phyloP scores from a whole-genome alignment of 1,140 invertebrate species.

The Drosophila murphyi region DNA sequence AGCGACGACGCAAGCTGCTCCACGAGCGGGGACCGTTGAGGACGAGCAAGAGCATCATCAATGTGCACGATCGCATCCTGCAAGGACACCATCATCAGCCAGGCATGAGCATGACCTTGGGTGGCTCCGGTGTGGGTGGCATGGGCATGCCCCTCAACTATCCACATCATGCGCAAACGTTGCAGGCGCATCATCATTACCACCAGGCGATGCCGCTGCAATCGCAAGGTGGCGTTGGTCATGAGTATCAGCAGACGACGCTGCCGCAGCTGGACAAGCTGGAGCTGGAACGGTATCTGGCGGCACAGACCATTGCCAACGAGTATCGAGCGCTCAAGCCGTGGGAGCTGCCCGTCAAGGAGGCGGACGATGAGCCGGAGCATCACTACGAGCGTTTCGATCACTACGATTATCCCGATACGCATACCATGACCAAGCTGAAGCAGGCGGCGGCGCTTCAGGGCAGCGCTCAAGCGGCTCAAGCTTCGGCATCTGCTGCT shows the following conservation, averaged over 20 bases:
- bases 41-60: slow-evolving; percentile 80
- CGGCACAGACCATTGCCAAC: slow-evolving; percentile 80
- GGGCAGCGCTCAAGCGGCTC: slow-evolving; percentile 25
- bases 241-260: slow-evolving; percentile 77
- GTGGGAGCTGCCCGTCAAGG: slow-evolving; percentile 82
- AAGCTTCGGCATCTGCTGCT: slow-evolving; percentile 5
- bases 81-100: slow-evolving; percentile 70
- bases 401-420: slow-evolving; percentile 83
- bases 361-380: slow-evolving; percentile 80
- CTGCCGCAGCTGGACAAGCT: slow-evolving; percentile 81
- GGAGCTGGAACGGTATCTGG: slow-evolving; percentile 82
- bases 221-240: slow-evolving; percentile 44
- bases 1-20: slow-evolving; percentile 72
- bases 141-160: slow-evolving; percentile 67
- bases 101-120: slow-evolving; percentile 74
- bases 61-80: slow-evolving; percentile 80
- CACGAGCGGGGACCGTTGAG: slow-evolving; percentile 72
- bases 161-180: slow-evolving; percentile 72
- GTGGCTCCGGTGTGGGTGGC: slow-evolving; percentile 45
- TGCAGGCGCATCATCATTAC: slow-evolving; percentile 67
- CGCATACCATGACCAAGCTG: slow-evolving; percentile 78
- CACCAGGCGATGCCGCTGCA: slow-evolving; percentile 74
- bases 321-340: slow-evolving; percentile 83
- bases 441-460: slow-evolving; percentile 66
- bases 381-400: slow-evolving; percentile 84